These are phyloP conservation scores for Hedya salicella DNA, from an alignment of 2,888 invertebrate genomes.

Conservation along the genomic window DNA sequence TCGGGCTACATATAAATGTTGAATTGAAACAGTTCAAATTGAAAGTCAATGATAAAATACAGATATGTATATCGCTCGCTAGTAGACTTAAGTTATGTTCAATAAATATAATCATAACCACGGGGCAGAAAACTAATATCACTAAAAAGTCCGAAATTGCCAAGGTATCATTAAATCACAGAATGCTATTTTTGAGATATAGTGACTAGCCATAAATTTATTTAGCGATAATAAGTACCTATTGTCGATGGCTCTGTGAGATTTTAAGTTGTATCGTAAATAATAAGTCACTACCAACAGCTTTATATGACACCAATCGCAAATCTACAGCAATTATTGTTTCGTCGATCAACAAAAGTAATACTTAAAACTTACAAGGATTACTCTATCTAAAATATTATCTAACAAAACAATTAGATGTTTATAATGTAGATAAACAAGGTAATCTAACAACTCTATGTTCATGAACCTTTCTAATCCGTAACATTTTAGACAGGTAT, in stretches of 20 bases:
- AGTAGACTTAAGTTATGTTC: too few relatives aligned
- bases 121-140: slow-evolving; percentile 54
- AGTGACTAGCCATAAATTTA: slow-evolving; percentile 53
- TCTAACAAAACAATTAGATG: slow-evolving; percentile 60
- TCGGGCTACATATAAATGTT: too few relatives aligned
- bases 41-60: too few relatives aligned
- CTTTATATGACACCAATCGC: slow-evolving; percentile 48
- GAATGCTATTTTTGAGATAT: slow-evolving; percentile 66
- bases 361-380: slow-evolving; percentile 53
- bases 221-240: slow-evolving; percentile 46
- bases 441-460: slow-evolving; percentile 66
- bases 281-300: slow-evolving; percentile 53
- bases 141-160: slow-evolving; percentile 65
- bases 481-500: slow-evolving; percentile 66
- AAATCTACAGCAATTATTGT: slow-evolving; percentile 53
- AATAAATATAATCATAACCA: not conserved
- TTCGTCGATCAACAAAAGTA: slow-evolving; percentile 51
- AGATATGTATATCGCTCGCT: too few relatives aligned
- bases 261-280: slow-evolving; percentile 29
- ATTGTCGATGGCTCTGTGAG: slow-evolving; percentile 35
- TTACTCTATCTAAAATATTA: slow-evolving; percentile 50
- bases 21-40: too few relatives aligned
- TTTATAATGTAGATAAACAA: slow-evolving; percentile 53
- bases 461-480: slow-evolving; percentile 61
- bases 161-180: slow-evolving; percentile 76